Base-by-base conservation (phyloP, 2,797 vertebrate species). In the Mycteria americana region DNA sequence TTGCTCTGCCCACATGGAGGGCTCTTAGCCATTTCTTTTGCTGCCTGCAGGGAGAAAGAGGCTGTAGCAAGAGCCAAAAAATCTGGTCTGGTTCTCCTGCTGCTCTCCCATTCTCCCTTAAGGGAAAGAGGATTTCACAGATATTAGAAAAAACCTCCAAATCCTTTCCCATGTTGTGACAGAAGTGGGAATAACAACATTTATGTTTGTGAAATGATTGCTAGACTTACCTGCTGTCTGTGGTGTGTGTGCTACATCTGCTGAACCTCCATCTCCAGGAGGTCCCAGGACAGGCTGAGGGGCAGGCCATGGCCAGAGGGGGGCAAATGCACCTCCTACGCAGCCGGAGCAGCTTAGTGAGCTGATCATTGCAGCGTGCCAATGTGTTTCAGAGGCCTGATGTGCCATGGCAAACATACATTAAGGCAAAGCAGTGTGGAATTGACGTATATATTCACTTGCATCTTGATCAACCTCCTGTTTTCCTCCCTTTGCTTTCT, bases 11-110 rank as follows among this genome's bases (percentile, higher is more conserved):
- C 37, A 75, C 0, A 0, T 90, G 62, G 45, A 86, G 17, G 23
- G 22, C 37, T 96, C 23, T 78, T 75, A 80, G 69, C 35, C 31
- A 69, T 89, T 94, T 91, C 37, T 85, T 85, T 70, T 77, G 25
- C 45, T 86, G 68, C 69, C 76, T 94, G n/a, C 41, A 76, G 62
- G 74, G 63, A 95, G 59, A 88, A 90, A 81, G 28, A 57, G 5
- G 18, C 53, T 78, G 15, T 53, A 85, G 84, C 21, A 77, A 63
- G 37, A 88, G 63, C 35, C 51, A 94, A 59, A 88, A 94, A 59
- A 69, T 48, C 43, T 88, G 59, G 6, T 79, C 43, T 76, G 24
- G 6, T 63, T 90, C 28, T 91, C 13, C 46, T 81, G 60, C 35
- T 76, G 14, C 28, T 88, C 22, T 86, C 22, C 41, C 1, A 2